phyloP scores from a whole-genome alignment of 2,888 invertebrate species.

The Junonia oenone region DNA sequence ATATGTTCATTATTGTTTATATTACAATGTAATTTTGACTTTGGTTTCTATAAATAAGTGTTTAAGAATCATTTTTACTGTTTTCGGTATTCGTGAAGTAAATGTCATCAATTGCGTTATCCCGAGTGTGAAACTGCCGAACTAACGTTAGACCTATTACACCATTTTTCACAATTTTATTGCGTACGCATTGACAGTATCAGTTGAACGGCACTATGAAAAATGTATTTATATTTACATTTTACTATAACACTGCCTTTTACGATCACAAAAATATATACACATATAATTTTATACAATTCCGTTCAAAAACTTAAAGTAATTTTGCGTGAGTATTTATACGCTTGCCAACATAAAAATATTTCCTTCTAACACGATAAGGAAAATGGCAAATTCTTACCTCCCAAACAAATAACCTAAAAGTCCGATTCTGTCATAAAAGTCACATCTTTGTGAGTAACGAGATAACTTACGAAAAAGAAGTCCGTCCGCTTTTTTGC shows the following conservation, averaged over 20 bases:
- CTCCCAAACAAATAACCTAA: slow-evolving; percentile 57
- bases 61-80: not conserved
- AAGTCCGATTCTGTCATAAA: slow-evolving; percentile 65
- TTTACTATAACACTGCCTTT: not conserved
- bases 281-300: not conserved
- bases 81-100: not conserved
- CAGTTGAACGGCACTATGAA: not conserved
- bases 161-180: slow-evolving; percentile 2
- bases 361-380: not conserved
- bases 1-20: no score
- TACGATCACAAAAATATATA: not conserved
- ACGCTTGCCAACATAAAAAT: not conserved
- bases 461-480: slow-evolving; percentile 65
- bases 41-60: no score
- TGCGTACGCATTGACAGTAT: slow-evolving; percentile 1
- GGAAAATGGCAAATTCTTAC: slow-evolving; percentile 19
- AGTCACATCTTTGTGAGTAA: slow-evolving; percentile 70
- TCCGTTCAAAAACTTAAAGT: not conserved
- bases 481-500: slow-evolving; percentile 55
- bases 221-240: slow-evolving; percentile 1
- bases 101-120: not conserved
- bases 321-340: not conserved
- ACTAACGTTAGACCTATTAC: not conserved
- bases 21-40: no score
- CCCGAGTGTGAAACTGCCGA: not conserved